Evolutionary conservation across 2,113 vertebrate species (phyloP), one percentile per base, ranked within the genome.

Genomic region (Opisthocomus hoazin): DNA sequence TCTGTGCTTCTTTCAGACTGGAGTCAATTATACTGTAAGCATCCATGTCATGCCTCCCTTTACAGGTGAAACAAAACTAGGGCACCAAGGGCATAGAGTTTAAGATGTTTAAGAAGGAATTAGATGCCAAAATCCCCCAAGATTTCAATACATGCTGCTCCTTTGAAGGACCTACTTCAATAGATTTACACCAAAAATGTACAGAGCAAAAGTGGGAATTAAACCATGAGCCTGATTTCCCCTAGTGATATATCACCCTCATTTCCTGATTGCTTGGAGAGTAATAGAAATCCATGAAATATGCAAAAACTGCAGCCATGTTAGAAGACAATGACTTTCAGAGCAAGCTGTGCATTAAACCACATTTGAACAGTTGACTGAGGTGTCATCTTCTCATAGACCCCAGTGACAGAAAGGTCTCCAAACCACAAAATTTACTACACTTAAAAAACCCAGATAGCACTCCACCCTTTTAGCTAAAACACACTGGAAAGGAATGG

Each of bases 181-280:
- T 53, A 53, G 84, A 68, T 53, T 79, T 34, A 65, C 9, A 51
- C 10, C 19, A 68, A 27, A 8, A 51, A 27, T 0, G 0, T 36
- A 12, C 3, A 60, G 18, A 46, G n/a, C 2, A 51, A 29, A 89
- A 78, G 17, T 21, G 11, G 43, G 36, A 92, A 87, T 15, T 75
- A 64, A 95, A 71, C 13, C 32, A 64, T 4, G 7, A 91, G 30
- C 16, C 10, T 3, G 0, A 2, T 43, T 93, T 60, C 5, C 24
- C 15, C 15, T n/a, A 22, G 5, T 50, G 51, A 84, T 36, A 64
- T 6, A 64, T 45, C 15, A 75, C 2, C 19, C 26, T 41, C 8
- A 32, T 63, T 74, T 29, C 37, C 34, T 5, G 1, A 22, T 23
- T 73, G 19, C 32, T 73, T 77, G 29, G 26, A 58, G 10, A 85